phyloP scores from a whole-genome alignment of 2,888 invertebrate genomes.

The Drosophila mulleri region DNA sequence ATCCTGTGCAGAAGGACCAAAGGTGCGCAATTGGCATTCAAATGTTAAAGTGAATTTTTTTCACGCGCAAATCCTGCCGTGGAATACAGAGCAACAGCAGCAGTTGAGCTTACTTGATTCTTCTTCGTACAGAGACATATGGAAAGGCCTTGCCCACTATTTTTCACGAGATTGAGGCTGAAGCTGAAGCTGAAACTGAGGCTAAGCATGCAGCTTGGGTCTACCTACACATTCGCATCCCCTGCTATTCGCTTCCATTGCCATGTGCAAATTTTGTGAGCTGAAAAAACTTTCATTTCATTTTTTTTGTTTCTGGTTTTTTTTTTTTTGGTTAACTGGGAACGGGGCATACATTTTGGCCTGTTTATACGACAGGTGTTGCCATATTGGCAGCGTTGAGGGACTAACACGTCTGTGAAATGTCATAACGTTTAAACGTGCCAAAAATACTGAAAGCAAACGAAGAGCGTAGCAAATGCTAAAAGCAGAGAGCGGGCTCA shows the following conservation, averaged over 20 bases:
- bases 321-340: conserved; percentile 4
- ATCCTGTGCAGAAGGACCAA: conserved; percentile 29
- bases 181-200: background rate
- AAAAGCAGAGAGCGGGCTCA: conserved; percentile 8
- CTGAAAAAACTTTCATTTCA: conserved; percentile 30
- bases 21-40: conserved; percentile 78
- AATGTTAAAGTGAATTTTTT: conserved; percentile 81
- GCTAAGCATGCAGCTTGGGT: conserved; percentile 12
- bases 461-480: conserved; percentile 24
- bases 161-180: conserved; percentile 10
- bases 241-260: conserved; percentile 30
- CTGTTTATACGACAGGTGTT: conserved; percentile 78
- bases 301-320: conserved; percentile 42
- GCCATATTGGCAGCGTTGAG: conserved; percentile 67
- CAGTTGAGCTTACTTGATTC: conserved; percentile 3
- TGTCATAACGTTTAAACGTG: conserved; percentile 83
- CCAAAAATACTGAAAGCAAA: conserved; percentile 65
- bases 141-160: conserved; percentile 27
- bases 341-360: conserved; percentile 34
- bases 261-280: conserved; percentile 57
- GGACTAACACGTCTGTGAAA: conserved; percentile 77
- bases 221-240: conserved; percentile 23
- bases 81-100: conserved; percentile 69
- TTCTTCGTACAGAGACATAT: conserved; percentile 3
- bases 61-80: conserved; percentile 55